Percentiles rank a stretch among this genome's conserved stretches.
These are phyloP conservation scores for Piscicola geometra DNA, from an alignment of 2,888 invertebrate genomes.

Conservation along the genomic window DNA sequence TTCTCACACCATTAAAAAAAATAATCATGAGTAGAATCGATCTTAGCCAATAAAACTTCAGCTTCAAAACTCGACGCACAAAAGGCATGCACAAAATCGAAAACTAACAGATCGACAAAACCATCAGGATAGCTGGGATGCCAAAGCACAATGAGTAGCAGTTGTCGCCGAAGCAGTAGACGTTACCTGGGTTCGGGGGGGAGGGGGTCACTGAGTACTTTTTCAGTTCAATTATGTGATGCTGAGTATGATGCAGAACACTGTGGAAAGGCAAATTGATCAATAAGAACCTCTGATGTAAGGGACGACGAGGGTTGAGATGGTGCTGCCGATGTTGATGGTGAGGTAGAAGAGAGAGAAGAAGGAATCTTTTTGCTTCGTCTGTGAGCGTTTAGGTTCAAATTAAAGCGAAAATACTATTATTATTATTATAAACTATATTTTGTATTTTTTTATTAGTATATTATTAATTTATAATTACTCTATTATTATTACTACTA, in stretches of 20 bases:
- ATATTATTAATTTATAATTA: not conserved
- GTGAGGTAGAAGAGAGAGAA: slow-evolving; percentile 85
- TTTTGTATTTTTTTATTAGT: not conserved
- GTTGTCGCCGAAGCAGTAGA: slow-evolving; percentile 50
- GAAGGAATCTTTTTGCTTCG: slow-evolving; percentile 68
- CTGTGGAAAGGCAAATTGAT: too few relatives aligned
- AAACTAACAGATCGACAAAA: slow-evolving; percentile 69
- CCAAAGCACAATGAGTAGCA: slow-evolving; percentile 69
- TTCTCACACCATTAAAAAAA: too few relatives aligned
- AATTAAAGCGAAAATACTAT: too few relatives aligned
- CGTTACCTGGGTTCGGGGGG: slow-evolving; percentile 53
- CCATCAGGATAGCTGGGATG: slow-evolving; percentile 79
- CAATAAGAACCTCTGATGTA: slow-evolving; percentile 61
- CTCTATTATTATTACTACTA: not conserved
- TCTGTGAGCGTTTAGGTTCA: slow-evolving; percentile 27
- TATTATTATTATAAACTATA: too few relatives aligned
- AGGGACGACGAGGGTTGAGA: slow-evolving; percentile 37
- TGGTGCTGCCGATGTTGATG: slow-evolving; percentile 39
- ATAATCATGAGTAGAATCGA: too few relatives aligned
- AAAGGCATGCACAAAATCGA: too few relatives aligned
- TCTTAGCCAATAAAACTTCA: too few relatives aligned
- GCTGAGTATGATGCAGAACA: too few relatives aligned
- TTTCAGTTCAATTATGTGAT: too few relatives aligned
- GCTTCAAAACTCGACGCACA: too few relatives aligned
- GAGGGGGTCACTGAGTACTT: too few relatives aligned